phyloP scores from a whole-genome alignment of 2,797 vertebrate genomes.

The Peromyscus melanophrys region DNA sequence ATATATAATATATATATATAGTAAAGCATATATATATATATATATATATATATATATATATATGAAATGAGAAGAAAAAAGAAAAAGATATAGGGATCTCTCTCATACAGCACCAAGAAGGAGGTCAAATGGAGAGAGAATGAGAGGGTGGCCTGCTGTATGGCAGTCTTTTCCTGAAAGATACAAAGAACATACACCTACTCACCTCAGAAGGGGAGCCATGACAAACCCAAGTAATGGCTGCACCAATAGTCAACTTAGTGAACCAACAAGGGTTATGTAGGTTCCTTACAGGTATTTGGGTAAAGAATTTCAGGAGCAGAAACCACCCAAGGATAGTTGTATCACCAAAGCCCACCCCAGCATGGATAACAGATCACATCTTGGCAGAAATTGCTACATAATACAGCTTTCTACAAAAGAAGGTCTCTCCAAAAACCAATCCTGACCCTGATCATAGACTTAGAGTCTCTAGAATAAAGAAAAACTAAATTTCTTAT shows the following conservation, averaged over 20 bases:
- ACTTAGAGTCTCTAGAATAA: neutral
- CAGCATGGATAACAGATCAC: neutral
- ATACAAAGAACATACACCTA: neutral
- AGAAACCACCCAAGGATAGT: neutral
- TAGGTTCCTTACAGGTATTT: neutral
- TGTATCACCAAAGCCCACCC: neutral
- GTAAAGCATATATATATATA: neutral
- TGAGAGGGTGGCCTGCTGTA: neutral
- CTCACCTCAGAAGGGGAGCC: neutral
- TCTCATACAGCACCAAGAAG: neutral
- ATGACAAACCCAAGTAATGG: neutral
- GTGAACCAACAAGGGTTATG: neutral
- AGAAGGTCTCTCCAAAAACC: neutral
- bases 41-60: neutral
- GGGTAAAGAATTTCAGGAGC: neutral
- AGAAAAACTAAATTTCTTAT: neutral
- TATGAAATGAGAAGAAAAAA: neutral
- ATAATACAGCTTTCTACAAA: neutral
- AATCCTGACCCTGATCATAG: slow-evolving; percentile 1
- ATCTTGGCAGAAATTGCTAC: neutral
- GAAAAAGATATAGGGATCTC: neutral
- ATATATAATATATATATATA: neutral
- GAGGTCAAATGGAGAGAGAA: neutral
- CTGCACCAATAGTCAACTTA: too few species aligned
- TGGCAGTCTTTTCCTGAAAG: neutral